phyloP scores from a whole-genome alignment of 2,797 vertebrate species.

The Coracias cyanogaster region DNA sequence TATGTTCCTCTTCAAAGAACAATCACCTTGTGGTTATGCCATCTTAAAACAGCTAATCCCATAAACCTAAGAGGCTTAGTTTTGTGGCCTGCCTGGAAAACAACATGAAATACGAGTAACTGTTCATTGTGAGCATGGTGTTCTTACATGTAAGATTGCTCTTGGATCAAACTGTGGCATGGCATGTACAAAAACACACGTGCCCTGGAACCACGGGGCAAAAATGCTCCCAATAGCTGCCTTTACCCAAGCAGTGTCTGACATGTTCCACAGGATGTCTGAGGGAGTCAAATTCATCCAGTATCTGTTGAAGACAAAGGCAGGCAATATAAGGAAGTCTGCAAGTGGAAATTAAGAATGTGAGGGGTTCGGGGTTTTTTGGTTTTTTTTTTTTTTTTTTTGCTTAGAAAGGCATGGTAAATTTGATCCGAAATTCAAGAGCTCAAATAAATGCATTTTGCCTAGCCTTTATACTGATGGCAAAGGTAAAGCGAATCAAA shows the following conservation, averaged over 20 bases:
- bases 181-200: slow-evolving; percentile 79
- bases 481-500: not conserved
- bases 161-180: slow-evolving; percentile 76
- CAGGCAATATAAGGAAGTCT: not conserved
- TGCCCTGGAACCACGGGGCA: slow-evolving; percentile 79
- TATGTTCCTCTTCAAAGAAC: not conserved
- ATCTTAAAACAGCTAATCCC: slow-evolving; percentile 27
- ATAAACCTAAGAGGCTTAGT: not conserved
- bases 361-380: not conserved
- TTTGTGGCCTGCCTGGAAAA: not conserved
- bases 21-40: not conserved
- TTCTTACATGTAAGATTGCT: slow-evolving; percentile 75
- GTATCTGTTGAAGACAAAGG: slow-evolving; percentile 64
- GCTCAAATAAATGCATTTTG: not conserved
- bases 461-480: not conserved
- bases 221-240: slow-evolving; percentile 78
- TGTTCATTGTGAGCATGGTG: not conserved
- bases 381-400: not conserved
- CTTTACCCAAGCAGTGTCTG: slow-evolving; percentile 84
- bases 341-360: not conserved
- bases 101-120: not conserved
- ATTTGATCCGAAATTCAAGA: not conserved
- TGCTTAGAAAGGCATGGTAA: not conserved
- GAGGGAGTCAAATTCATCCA: slow-evolving; percentile 81
- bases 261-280: slow-evolving; percentile 81